phyloP scores from a whole-genome alignment of 2,888 invertebrate species.

The Cremastinae sp. region DNA sequence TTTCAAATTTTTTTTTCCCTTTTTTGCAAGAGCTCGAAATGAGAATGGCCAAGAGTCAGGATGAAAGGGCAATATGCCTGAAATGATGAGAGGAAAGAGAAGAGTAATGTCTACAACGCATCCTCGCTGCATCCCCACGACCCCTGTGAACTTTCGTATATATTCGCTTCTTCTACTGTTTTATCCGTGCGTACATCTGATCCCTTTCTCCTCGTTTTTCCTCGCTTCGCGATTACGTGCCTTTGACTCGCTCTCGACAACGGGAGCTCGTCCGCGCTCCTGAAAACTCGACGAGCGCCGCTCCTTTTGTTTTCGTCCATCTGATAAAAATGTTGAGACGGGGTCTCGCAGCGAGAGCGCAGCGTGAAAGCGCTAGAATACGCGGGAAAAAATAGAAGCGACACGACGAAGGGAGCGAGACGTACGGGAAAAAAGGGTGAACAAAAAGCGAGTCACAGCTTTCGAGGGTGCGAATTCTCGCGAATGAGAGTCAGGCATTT shows the following conservation, averaged over 20 bases:
- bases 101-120: constrained; percentile 2
- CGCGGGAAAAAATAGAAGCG: neutral
- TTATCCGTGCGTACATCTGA: constrained; percentile 30
- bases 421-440: no score
- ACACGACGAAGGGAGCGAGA: neutral
- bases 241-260: constrained; percentile 38
- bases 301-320: constrained; percentile 54
- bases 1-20: neutral
- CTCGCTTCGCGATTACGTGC: constrained; percentile 45
- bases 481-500: constrained; percentile 26
- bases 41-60: constrained; percentile 34
- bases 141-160: neutral
- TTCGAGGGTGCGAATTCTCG: constrained; percentile 12
- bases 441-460: no score
- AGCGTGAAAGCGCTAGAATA: neutral
- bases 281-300: constrained; percentile 33
- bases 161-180: neutral
- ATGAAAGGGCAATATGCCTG: constrained; percentile 24
- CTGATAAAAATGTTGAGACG: constrained; percentile 45
- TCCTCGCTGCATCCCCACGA: constrained; percentile 21
- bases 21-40: constrained; percentile 36
- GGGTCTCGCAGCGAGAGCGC: neutral
- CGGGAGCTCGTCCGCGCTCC: neutral
- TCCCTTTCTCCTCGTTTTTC: constrained; percentile 46
- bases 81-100: constrained; percentile 3